These are phyloP conservation scores for Philhelius pedissequus DNA, from an alignment of 2,888 invertebrate species.

Conservation along the genomic window DNA sequence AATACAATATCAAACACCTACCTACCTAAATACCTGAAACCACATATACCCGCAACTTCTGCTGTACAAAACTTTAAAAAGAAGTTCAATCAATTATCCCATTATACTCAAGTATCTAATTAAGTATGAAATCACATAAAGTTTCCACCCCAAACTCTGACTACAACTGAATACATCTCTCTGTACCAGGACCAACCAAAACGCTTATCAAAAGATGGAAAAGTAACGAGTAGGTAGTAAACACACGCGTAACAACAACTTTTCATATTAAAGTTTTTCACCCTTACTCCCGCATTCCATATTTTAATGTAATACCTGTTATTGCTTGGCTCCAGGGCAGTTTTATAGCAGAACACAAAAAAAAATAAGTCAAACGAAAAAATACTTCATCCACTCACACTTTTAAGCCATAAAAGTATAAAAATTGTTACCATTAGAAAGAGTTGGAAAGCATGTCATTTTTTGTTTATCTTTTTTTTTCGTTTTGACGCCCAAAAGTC, in stretches of 20 bases:
- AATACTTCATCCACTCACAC: not conserved
- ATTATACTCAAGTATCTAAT: conserved; percentile 60
- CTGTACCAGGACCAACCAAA: conserved; percentile 29
- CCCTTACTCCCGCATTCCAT: conserved; percentile 22
- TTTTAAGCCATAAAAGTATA: not conserved
- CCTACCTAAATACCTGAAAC: not conserved
- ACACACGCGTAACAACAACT: conserved; percentile 46
- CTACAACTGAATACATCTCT: not conserved
- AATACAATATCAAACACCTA: not conserved
- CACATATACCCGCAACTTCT: not conserved
- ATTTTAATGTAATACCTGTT: conserved; percentile 18
- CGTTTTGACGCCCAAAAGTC: conserved; percentile 37
- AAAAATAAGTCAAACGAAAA: not conserved
- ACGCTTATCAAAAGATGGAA: conserved; percentile 26
- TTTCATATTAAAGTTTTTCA: conserved; percentile 59
- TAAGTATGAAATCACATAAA: conserved; percentile 48
- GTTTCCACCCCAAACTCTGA: not conserved
- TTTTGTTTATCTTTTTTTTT: not conserved
- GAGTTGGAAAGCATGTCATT: not conserved
- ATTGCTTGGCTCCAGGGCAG: conserved; percentile 11
- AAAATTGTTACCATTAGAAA: conserved; percentile 50
- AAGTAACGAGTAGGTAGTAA: conserved; percentile 25
- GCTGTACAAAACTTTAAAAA: conserved; percentile 7
- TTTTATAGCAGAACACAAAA: not conserved
- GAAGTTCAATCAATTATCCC: conserved; percentile 55